Evolutionary conservation across 1,140 invertebrate species (phyloP).

Genomic region (Drosophila melanica): DNA sequence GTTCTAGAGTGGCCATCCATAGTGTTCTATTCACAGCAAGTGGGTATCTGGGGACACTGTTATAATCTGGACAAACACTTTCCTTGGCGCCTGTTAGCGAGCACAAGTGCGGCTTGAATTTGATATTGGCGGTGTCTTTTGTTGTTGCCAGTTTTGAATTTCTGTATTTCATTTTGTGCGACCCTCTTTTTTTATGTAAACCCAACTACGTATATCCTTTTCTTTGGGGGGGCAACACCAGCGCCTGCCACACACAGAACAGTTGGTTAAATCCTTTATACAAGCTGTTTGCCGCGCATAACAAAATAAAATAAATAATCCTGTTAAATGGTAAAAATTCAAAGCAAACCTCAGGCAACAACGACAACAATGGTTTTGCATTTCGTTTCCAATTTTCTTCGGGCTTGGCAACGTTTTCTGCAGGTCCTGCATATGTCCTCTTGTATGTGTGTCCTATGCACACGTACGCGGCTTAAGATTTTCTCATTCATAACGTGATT

Average conservation of each 20-base stretch:
- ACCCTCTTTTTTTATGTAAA: slow-evolving; percentile 15
- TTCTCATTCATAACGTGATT: slow-evolving; percentile 75
- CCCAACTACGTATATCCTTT: neutral
- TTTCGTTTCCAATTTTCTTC: slow-evolving; percentile 74
- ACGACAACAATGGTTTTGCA: slow-evolving; percentile 53
- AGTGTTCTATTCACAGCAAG: slow-evolving; percentile 2
- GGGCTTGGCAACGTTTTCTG: slow-evolving; percentile 31
- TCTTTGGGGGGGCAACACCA: neutral
- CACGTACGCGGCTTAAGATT: slow-evolving; percentile 76
- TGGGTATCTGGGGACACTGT: slow-evolving; percentile 41
- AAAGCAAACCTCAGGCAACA: slow-evolving; percentile 33
- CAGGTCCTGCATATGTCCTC: slow-evolving; percentile 19
- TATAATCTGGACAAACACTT: slow-evolving; percentile 52
- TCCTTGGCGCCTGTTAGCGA: slow-evolving; percentile 49
- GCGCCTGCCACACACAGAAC: slow-evolving; percentile 44
- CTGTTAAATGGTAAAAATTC: slow-evolving; percentile 69
- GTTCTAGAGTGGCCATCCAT: slow-evolving; percentile 17
- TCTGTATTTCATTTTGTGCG: slow-evolving; percentile 64
- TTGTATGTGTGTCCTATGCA: slow-evolving; percentile 47
- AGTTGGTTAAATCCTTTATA: slow-evolving; percentile 76
- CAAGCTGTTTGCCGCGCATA: slow-evolving; percentile 79
- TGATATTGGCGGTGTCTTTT: slow-evolving; percentile 58
- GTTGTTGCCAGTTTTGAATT: slow-evolving; percentile 68
- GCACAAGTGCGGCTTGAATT: slow-evolving; percentile 69
- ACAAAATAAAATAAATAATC: slow-evolving; percentile 82